These are phyloP conservation scores for Prochilodus magdalenae DNA, from an alignment of 2,113 vertebrate genomes.

Conservation along the genomic window DNA sequence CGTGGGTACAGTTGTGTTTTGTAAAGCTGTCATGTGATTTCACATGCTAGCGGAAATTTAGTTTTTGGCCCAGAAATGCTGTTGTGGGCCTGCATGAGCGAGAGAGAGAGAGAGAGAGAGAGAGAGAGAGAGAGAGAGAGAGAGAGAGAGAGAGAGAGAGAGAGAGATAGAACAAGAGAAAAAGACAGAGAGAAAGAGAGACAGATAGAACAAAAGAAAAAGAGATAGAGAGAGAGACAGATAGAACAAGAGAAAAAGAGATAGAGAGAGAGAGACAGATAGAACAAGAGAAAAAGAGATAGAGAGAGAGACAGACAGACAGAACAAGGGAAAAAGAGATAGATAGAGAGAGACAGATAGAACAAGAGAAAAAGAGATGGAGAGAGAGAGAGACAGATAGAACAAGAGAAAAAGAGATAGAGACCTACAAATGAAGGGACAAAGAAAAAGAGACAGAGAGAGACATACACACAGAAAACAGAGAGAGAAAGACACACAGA, in stretches of 20 bases:
- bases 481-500: background rate
- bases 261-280: background rate
- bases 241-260: too few species aligned
- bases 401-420: background rate
- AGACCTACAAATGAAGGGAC: too few species aligned
- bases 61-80: background rate
- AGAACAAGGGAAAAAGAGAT: background rate
- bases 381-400: background rate
- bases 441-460: background rate
- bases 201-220: too few species aligned
- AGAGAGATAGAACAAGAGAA: background rate
- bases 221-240: background rate
- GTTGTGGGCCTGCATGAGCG: too few species aligned
- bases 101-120: background rate
- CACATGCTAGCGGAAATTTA: background rate
- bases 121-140: background rate
- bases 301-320: background rate
- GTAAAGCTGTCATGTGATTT: slow-evolving; percentile 20
- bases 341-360: background rate
- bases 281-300: too few species aligned
- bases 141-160: background rate
- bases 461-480: too few species aligned
- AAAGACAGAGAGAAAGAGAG: background rate
- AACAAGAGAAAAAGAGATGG: background rate
- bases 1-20: background rate